These are phyloP conservation scores for Harlomillsia oculata DNA, from an alignment of 1,140 invertebrate species.

Conservation along the genomic window DNA sequence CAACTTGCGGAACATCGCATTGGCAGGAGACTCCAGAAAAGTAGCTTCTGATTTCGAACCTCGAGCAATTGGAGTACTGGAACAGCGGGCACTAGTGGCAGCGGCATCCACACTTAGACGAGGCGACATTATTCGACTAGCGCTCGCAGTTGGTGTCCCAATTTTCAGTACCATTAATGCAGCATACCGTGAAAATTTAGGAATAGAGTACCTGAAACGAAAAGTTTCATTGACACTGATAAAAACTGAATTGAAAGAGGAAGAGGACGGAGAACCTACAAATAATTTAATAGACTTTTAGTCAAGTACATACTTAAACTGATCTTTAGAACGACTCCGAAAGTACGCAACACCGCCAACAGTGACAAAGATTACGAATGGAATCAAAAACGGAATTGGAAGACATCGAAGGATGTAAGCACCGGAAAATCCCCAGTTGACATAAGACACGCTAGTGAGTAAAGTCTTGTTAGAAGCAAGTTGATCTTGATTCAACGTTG, in stretches of 20 bases:
- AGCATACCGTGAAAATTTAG: conserved; percentile 19
- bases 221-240: too few species aligned
- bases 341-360: conserved; percentile 13
- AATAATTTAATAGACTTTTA: too few species aligned
- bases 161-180: conserved; percentile 26
- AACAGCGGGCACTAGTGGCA: not conserved
- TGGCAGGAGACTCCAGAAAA: too few species aligned
- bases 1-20: too few species aligned
- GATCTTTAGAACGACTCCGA: not conserved
- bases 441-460: conserved; percentile 6
- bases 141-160: too few species aligned
- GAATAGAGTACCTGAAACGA: conserved; percentile 9
- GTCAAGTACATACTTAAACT: too few species aligned
- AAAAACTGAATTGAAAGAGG: too few species aligned
- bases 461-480: not conserved
- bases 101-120: not conserved
- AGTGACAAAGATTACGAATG: conserved; percentile 3
- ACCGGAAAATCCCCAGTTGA: conserved; percentile 9
- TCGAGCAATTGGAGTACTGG: not conserved
- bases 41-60: too few species aligned
- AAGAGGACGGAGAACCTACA: too few species aligned
- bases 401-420: conserved; percentile 11
- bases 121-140: not conserved
- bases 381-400: conserved; percentile 15
- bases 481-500: too few species aligned